A percentile compares a stretch with the other conserved stretches of the same genome.
Evolutionary conservation across 2,888 invertebrate genomes (phyloP).

Genomic region (Cataglyphis rosenhaueri): DNA sequence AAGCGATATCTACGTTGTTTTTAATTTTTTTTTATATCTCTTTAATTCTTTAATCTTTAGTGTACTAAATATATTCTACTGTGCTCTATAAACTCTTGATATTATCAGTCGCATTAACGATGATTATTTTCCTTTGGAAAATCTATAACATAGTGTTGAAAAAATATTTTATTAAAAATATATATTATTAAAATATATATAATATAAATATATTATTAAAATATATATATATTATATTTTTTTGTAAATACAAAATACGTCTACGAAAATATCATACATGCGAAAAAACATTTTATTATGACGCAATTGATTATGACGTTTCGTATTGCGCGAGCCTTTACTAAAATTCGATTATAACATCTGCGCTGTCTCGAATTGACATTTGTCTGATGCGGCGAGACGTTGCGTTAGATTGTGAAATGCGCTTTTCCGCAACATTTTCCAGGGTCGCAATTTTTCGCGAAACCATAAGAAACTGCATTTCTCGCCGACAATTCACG

Average conservation of each 20-base stretch:
- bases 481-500: slow-evolving; percentile 39
- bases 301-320: not conserved
- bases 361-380: slow-evolving; percentile 32
- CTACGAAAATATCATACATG: not conserved
- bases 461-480: slow-evolving; percentile 21
- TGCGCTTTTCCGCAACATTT: slow-evolving; percentile 40
- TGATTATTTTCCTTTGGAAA: not conserved
- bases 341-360: slow-evolving; percentile 27
- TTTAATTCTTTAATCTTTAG: not conserved
- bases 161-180: no score
- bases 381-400: slow-evolving; percentile 11
- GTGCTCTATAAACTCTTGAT: not conserved
- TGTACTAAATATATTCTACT: not conserved
- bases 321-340: not conserved
- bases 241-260: no score
- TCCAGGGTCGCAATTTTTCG: slow-evolving; percentile 36
- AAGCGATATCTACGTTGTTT: no score
- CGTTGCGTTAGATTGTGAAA: not conserved
- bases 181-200: no score
- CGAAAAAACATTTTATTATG: not conserved
- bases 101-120: not conserved
- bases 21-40: not conserved
- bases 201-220: no score
- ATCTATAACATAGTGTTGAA: not conserved
- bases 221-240: not conserved